A percentile compares a stretch with the other conserved stretches of the same genome.
phyloP scores from a whole-genome alignment of 2,888 invertebrate species.

The Dinocampus coccinellae region DNA sequence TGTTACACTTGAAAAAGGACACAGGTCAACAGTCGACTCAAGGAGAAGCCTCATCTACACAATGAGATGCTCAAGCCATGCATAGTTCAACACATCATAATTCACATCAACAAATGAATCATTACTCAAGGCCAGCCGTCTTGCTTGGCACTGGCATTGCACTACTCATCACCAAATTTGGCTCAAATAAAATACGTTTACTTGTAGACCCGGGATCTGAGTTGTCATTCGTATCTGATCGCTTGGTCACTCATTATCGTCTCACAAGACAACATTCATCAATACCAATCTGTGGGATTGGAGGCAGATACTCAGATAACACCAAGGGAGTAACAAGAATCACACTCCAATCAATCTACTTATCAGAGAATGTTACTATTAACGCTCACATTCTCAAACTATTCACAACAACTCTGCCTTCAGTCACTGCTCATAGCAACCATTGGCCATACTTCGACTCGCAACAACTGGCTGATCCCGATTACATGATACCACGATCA shows the following conservation, averaged over 20 bases:
- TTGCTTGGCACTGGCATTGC: slow-evolving; percentile 4
- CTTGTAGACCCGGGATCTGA: slow-evolving; percentile 40
- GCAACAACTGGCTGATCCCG: slow-evolving; percentile 38
- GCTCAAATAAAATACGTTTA: slow-evolving; percentile 14
- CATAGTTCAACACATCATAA: neutral
- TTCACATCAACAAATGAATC: neutral
- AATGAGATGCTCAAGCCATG: neutral
- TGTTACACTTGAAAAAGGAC: slow-evolving; percentile 3
- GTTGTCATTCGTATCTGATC: slow-evolving; percentile 32
- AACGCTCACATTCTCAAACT: slow-evolving; percentile 25
- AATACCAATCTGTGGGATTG: slow-evolving; percentile 32
- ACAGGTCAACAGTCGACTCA: neutral
- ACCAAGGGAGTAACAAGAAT: slow-evolving; percentile 23
- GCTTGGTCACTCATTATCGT: slow-evolving; percentile 11
- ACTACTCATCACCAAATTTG: neutral
- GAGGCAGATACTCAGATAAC: slow-evolving; percentile 21
- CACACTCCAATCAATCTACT: neutral
- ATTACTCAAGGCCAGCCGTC: neutral
- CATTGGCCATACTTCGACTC: slow-evolving; percentile 36
- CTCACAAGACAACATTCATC: slow-evolving; percentile 18
- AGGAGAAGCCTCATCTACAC: neutral
- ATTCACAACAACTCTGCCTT: slow-evolving; percentile 20
- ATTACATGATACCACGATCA: slow-evolving; percentile 35
- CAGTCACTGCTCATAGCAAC: slow-evolving; percentile 19
- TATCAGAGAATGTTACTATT: neutral